Percentiles rank a stretch among this genome's conserved stretches.
These are phyloP conservation scores for Corella eumyota DNA, from an alignment of 23 tunicate genomes.

Conservation along the genomic window DNA sequence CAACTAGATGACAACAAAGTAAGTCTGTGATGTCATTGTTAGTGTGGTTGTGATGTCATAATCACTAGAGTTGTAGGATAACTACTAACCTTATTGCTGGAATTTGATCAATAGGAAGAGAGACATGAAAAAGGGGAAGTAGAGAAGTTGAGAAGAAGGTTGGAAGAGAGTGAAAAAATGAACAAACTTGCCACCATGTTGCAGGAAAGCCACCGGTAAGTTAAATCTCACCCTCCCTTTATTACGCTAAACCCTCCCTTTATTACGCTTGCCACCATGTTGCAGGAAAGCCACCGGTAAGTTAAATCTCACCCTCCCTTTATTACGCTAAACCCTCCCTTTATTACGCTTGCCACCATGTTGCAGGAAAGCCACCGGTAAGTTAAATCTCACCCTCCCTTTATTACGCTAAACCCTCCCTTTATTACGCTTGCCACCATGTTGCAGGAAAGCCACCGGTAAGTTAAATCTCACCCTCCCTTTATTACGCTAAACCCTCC, in stretches of 20 bases:
- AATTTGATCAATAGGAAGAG: constrained; percentile 43
- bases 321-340: neutral
- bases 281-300: constrained; percentile 92
- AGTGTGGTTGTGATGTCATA: neutral
- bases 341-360: constrained; percentile 73
- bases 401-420: neutral
- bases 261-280: constrained; percentile 68
- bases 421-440: constrained; percentile 63
- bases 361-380: constrained; percentile 92
- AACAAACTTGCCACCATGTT: constrained; percentile 65
- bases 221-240: neutral
- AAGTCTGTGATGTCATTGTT: neutral
- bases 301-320: neutral
- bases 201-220: constrained; percentile 91
- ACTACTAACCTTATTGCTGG: constrained; percentile 16
- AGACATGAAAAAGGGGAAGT: constrained; percentile 78
- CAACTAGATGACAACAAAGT: constrained; percentile 11
- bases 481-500: neutral
- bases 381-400: neutral
- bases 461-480: neutral
- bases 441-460: constrained; percentile 96
- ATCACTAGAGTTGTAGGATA: neutral
- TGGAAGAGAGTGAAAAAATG: constrained; percentile 54
- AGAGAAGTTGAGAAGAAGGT: constrained; percentile 27
- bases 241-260: neutral